A percentile compares a stretch with the other conserved stretches of the same genome.
phyloP scores from a whole-genome alignment of 2,888 invertebrate genomes.

The Nephrotoma appendiculata region DNA sequence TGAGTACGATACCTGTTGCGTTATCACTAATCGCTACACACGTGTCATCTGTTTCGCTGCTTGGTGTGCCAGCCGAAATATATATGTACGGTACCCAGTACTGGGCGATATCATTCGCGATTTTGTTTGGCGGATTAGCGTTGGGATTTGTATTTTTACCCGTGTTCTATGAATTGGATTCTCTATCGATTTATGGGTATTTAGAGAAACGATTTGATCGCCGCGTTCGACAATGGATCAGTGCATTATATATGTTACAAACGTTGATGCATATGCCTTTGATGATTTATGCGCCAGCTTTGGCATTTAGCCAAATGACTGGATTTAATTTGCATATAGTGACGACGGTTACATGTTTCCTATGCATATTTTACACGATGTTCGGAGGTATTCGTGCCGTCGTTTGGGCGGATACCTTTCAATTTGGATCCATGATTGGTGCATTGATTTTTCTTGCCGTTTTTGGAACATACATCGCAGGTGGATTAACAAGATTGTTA shows the following conservation, averaged over 20 bases:
- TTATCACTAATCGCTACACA: background rate
- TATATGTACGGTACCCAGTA: constrained; percentile 37
- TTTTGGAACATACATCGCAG: constrained; percentile 38
- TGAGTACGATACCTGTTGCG: background rate
- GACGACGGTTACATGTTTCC: constrained; percentile 49
- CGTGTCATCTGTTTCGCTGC: constrained; percentile 5
- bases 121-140: constrained; percentile 9
- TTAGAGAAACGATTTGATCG: constrained; percentile 47
- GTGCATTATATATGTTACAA: constrained; percentile 42
- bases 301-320: constrained; percentile 58
- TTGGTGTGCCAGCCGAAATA: constrained; percentile 34
- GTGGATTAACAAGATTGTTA: constrained; percentile 43
- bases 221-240: constrained; percentile 41
- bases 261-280: constrained; percentile 46
- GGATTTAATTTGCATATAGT: constrained; percentile 49
- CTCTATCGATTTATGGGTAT: constrained; percentile 56
- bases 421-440: constrained; percentile 40
- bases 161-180: constrained; percentile 54
- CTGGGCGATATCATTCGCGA: constrained; percentile 13
- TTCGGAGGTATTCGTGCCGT: constrained; percentile 46
- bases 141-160: constrained; percentile 34
- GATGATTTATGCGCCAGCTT: constrained; percentile 53
- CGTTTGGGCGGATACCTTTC: constrained; percentile 46
- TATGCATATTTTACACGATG: constrained; percentile 64
- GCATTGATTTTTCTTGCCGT: constrained; percentile 39